Evolutionary conservation across 1,140 invertebrate genomes (phyloP), one percentile per base, ranked within the genome.

Genomic region (Bombus sylvicola): DNA sequence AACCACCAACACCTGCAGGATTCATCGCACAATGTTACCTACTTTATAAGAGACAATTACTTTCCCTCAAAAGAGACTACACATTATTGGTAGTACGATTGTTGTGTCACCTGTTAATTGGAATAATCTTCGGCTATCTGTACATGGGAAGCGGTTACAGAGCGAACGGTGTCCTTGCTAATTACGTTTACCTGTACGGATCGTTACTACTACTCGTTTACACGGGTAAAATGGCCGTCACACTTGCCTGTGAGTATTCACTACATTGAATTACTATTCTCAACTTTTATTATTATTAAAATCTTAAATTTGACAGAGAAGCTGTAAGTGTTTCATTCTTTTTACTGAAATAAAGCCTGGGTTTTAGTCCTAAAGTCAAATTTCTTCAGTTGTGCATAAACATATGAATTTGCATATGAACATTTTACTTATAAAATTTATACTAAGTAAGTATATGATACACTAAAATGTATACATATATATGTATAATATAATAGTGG

Each of bases 201-300:
- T 97, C 98, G 28, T 97, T 98, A 91, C 94, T 99, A 71, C 97
- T 99, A 81, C 96, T 99, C 31, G 98, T 99, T 86, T 99, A 99
- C 92, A 98, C 98, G 18, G 98, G 98, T 75, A 98, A 99, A 95
- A 99, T 99, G 98, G 98, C 98, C 8, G 98, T 99, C n/a, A 98
- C 98, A 69, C 95, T 99, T 86, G 98, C 98, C 80, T 99, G 98
- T 99, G 96, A 98, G 98, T 97, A 87, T 73, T 59, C 10, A 72
- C 8, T 62, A 22, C 28, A 34, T 15, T 31, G 6, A 66, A 34
- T 66, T 34, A 34, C 1, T 22, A 8, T 62, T 12, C n/a, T 62
- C 12, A 62, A 4, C 4, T n/a, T n/a, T 4, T 62, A 62, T 62
- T 62, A 47, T 18, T 47, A 47, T 18, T 18, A 47, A 47, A 47